These are phyloP conservation scores for Mionectes macconnelli DNA, from an alignment of 2,113 vertebrate species.

Conservation along the genomic window DNA sequence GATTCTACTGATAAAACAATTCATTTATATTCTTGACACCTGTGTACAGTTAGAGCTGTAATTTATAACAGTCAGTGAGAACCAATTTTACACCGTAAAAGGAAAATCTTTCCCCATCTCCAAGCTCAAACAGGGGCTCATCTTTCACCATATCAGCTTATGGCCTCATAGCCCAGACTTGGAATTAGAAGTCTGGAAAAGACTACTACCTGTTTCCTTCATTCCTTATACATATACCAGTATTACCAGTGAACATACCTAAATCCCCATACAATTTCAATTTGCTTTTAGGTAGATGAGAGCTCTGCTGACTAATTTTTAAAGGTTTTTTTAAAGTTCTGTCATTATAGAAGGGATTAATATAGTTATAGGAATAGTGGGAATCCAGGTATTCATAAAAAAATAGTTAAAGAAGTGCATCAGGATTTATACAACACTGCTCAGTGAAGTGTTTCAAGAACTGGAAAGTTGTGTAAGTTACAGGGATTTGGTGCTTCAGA, in stretches of 20 bases:
- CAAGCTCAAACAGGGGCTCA: fast-evolving
- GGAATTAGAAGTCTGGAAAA: background rate
- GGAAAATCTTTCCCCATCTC: background rate
- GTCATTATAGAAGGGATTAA: background rate
- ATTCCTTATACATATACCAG: background rate
- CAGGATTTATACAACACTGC: background rate
- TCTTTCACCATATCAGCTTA: background rate
- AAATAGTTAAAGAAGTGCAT: background rate
- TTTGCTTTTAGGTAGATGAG: background rate
- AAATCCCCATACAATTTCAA: fast-evolving
- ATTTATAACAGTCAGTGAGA: background rate
- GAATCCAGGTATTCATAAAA: background rate
- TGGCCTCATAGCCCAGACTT: background rate
- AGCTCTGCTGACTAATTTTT: background rate
- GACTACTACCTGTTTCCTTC: background rate
- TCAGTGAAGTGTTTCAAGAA: background rate
- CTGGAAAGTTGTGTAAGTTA: background rate
- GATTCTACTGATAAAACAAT: background rate
- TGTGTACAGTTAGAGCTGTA: background rate
- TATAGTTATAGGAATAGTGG: background rate
- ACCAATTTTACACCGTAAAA: background rate
- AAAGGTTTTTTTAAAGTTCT: background rate
- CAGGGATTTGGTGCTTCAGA: background rate
- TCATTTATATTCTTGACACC: background rate
- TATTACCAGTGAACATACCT: background rate